These are phyloP conservation scores for Trachymyrmex septentrionalis DNA, from an alignment of 1,140 invertebrate genomes.

Conservation along the genomic window DNA sequence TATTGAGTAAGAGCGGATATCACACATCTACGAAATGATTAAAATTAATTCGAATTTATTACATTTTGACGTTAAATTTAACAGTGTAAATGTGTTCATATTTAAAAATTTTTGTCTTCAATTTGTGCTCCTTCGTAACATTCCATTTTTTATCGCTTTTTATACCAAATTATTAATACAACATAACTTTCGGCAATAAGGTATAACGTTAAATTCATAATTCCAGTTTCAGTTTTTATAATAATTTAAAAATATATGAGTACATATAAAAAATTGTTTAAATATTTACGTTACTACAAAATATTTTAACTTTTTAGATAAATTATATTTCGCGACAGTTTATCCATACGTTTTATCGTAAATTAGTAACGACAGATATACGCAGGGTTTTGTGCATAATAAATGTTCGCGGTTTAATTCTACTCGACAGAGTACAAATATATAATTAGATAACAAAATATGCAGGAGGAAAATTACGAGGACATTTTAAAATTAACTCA, in stretches of 20 bases:
- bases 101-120: neutral
- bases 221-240: neutral
- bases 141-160: neutral
- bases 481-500: conserved; percentile 22
- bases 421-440: neutral
- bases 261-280: neutral
- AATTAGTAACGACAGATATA: conserved; percentile 15
- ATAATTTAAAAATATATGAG: no score
- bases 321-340: neutral
- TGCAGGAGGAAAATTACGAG: neutral
- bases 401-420: conserved; percentile 27
- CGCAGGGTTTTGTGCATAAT: neutral
- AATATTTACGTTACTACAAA: neutral
- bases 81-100: neutral
- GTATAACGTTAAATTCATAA: conserved; percentile 5
- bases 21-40: no score
- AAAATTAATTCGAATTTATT: no score
- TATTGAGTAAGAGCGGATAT: no score
- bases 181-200: neutral
- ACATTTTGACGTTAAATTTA: no score
- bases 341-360: neutral
- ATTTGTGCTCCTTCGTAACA: neutral
- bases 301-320: conserved; percentile 20
- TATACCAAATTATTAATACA: neutral
- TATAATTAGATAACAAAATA: conserved; percentile 21